Conservation (phyloP, 2,113 vertebrate species). For the Coreoperca whiteheadi region DNA sequence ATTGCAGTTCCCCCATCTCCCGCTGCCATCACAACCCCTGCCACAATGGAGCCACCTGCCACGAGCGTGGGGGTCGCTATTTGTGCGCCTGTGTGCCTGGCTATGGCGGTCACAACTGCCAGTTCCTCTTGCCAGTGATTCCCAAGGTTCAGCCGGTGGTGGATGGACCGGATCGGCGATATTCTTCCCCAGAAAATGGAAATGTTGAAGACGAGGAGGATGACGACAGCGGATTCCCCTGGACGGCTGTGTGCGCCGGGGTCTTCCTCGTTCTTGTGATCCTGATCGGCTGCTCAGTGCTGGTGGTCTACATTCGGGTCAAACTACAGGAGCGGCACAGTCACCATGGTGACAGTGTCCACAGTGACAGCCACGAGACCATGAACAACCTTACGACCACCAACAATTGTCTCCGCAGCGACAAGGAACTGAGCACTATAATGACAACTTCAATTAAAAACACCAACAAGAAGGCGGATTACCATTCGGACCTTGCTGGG, state of each 20-base stretch:
- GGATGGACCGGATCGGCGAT: slow-evolving; percentile 87
- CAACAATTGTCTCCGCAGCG: slow-evolving; percentile 90
- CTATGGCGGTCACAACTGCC: slow-evolving; percentile 96
- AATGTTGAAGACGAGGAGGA: slow-evolving; percentile 71
- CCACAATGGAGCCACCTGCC: slow-evolving; percentile 97
- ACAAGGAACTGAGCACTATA: slow-evolving; percentile 92
- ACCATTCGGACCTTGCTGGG: slow-evolving; percentile 87
- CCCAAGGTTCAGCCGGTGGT: slow-evolving; percentile 83
- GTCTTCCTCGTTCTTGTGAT: slow-evolving; percentile 92
- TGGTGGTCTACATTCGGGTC: slow-evolving; percentile 90
- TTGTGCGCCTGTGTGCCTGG: slow-evolving; percentile 92
- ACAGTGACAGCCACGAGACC: slow-evolving; percentile 91
- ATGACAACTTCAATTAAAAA: slow-evolving; percentile 95
- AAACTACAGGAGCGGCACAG: slow-evolving; percentile 88
- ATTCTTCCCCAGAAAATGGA: slow-evolving; percentile 82
- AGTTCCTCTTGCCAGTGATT: slow-evolving; percentile 92
- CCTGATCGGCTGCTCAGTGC: slow-evolving; percentile 90
- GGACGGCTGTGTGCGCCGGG: slow-evolving; percentile 93
- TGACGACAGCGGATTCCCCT: slow-evolving; percentile 87
- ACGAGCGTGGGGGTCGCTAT: slow-evolving; percentile 91
- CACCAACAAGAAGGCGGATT: slow-evolving; percentile 97
- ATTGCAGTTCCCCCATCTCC: slow-evolving; percentile 92
- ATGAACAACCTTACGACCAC: slow-evolving; percentile 96
- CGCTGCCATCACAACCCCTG: slow-evolving; percentile 94
- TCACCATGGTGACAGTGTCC: slow-evolving; percentile 84